These are phyloP conservation scores for Cheilosia variabilis DNA, from an alignment of 2,888 invertebrate genomes.

Conservation along the genomic window DNA sequence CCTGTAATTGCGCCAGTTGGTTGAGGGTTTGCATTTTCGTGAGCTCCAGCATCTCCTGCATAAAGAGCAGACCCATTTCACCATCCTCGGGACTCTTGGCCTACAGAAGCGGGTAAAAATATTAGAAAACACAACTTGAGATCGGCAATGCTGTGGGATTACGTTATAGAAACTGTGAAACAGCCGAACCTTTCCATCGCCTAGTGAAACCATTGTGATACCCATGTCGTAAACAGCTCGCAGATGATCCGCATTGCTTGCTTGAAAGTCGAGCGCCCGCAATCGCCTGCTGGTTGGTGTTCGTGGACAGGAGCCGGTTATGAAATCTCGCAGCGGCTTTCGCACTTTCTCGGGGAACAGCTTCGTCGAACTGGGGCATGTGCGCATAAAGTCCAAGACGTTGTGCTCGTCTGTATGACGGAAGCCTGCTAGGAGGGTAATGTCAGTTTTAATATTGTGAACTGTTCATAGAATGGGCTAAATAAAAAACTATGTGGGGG, in stretches of 20 bases:
- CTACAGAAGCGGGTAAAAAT: slow-evolving; percentile 83
- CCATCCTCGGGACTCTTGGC: slow-evolving; percentile 94
- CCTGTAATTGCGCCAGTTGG: slow-evolving; percentile 82
- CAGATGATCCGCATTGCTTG: slow-evolving; percentile 94
- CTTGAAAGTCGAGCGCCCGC: slow-evolving; percentile 89
- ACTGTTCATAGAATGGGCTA: too few species aligned
- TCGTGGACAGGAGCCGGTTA: slow-evolving; percentile 91
- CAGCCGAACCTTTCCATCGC: slow-evolving; percentile 96
- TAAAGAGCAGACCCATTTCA: slow-evolving; percentile 96
- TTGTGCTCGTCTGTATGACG: slow-evolving; percentile 85
- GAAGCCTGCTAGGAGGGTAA: slow-evolving; percentile 79
- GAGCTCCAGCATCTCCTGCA: slow-evolving; percentile 98
- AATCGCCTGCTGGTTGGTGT: slow-evolving; percentile 86
- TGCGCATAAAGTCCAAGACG: slow-evolving; percentile 85
- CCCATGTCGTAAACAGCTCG: slow-evolving; percentile 96
- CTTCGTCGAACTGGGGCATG: slow-evolving; percentile 93
- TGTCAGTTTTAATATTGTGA: neutral
- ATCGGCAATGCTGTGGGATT: slow-evolving; percentile 81
- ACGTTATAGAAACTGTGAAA: slow-evolving; percentile 95
- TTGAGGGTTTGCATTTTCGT: slow-evolving; percentile 88
- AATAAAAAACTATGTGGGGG: too few species aligned
- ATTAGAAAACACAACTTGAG: slow-evolving; percentile 60
- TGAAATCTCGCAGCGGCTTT: slow-evolving; percentile 92
- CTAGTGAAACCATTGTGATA: slow-evolving; percentile 93
- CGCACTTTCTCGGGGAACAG: slow-evolving; percentile 93